Evolutionary conservation across 2,113 vertebrate species (phyloP), one percentile per base, ranked within the genome.

Genomic region (Rhipidura dahli): DNA sequence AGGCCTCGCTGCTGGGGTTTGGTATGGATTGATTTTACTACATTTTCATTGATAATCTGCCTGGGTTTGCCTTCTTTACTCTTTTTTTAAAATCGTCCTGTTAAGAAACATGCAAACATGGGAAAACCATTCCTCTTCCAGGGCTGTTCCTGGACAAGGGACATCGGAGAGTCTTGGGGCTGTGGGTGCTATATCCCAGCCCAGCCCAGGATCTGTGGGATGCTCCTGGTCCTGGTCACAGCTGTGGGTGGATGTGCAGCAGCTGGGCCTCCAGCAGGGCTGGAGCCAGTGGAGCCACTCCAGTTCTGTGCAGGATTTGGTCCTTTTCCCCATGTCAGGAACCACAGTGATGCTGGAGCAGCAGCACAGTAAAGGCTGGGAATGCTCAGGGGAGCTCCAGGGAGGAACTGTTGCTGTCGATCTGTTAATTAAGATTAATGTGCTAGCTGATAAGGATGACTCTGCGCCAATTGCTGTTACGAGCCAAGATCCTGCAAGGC

Each of bases 401-500:
- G 93, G 93, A 95, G 95, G 95, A 96, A 95, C 75, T 78, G 89
- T 90, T 90, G 87, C 92, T 95, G 96, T 97, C 96, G 90, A 95
- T 96, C 93, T 80, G 95, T 95, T 97, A 97, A 97, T 97, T 96
- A 96, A 97, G 97, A 97, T 96, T 94, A 97, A 97, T 97, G 95
- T 53, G 95, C 91, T 76, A 19, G 94, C 97, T 97, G 96, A 97
- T 97, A 97, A 97, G 95, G 95, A 96, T 89, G 94, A 95, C 94
- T 97, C 93, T 18, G 90, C 2, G 82, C 95, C 94, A 95, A 85
- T 86, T 92, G 93, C 93, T 94, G 1, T 40, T 90, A 31, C 5
- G 42, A 83, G 87, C 88, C 94, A 95, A 78, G 85, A 89, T 83
- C 66, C 95, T 80, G 89, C 56, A 3, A 92, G 79, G 96, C 90